phyloP scores from a whole-genome alignment of 2,888 invertebrate genomes.

The Acrobasis repandana region DNA sequence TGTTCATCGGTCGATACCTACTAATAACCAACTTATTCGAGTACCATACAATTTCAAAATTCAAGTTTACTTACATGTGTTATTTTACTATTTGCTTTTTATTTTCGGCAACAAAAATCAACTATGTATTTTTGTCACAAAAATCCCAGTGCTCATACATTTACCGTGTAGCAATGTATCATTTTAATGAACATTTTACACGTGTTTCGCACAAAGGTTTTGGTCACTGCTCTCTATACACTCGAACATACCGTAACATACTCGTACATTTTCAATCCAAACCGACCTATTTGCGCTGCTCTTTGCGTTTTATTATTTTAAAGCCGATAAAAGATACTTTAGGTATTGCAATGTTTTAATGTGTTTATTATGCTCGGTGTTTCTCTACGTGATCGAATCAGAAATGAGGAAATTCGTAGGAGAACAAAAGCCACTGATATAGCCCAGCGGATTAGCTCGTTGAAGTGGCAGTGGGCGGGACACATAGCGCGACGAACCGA shows the following conservation, averaged over 20 bases:
- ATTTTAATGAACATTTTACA: conserved; percentile 33
- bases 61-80: background rate
- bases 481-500: too few relatives aligned
- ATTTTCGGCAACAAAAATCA: background rate
- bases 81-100: background rate
- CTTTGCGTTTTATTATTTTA: background rate
- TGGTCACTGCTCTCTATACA: conserved; percentile 23
- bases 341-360: too few relatives aligned
- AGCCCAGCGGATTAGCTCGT: too few relatives aligned
- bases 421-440: too few relatives aligned
- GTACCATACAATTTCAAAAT: too few relatives aligned
- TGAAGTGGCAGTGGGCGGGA: too few relatives aligned
- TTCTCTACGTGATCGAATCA: too few relatives aligned
- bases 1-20: too few relatives aligned
- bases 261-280: conserved; percentile 8
- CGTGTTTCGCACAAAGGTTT: conserved; percentile 24
- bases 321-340: too few relatives aligned
- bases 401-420: too few relatives aligned
- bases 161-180: conserved; percentile 24
- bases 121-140: too few relatives aligned
- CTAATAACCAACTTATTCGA: too few relatives aligned
- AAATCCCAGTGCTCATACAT: background rate
- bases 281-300: conserved; percentile 6
- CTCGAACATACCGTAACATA: background rate
- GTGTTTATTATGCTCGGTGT: background rate